Conservation (phyloP, 35 echinoderm and acorn worm species). For the Lytechinus pictus region DNA sequence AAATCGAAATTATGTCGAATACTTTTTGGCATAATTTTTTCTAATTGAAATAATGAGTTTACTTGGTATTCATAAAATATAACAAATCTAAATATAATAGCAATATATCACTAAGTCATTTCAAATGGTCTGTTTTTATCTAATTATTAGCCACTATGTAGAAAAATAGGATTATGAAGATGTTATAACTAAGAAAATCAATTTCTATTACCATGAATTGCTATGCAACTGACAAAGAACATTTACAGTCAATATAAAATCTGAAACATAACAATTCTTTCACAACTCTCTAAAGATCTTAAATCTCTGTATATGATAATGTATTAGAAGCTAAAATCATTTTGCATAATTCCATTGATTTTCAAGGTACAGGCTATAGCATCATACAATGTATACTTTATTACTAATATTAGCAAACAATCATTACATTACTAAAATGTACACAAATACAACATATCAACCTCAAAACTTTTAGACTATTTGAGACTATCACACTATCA, state of each 20-base stretch:
- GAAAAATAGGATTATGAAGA: background rate
- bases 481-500: background rate
- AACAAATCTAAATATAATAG: too few relatives aligned
- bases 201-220: background rate
- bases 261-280: background rate
- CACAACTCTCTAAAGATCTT: background rate
- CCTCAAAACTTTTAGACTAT: background rate
- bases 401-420: background rate
- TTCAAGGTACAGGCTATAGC: background rate
- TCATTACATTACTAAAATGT: background rate
- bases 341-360: background rate
- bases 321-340: background rate
- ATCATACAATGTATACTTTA: background rate
- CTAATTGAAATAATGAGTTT: too few relatives aligned
- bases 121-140: too few relatives aligned
- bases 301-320: background rate
- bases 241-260: background rate
- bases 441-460: background rate
- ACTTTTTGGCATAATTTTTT: too few relatives aligned
- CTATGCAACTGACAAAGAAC: background rate
- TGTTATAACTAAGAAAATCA: background rate
- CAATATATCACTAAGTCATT: too few relatives aligned
- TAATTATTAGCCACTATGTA: background rate
- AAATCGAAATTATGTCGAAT: too few relatives aligned
- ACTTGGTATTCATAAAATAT: too few relatives aligned